Base-by-base conservation (phyloP, 1,140 invertebrate genomes). In the Drosophila santomea region DNA sequence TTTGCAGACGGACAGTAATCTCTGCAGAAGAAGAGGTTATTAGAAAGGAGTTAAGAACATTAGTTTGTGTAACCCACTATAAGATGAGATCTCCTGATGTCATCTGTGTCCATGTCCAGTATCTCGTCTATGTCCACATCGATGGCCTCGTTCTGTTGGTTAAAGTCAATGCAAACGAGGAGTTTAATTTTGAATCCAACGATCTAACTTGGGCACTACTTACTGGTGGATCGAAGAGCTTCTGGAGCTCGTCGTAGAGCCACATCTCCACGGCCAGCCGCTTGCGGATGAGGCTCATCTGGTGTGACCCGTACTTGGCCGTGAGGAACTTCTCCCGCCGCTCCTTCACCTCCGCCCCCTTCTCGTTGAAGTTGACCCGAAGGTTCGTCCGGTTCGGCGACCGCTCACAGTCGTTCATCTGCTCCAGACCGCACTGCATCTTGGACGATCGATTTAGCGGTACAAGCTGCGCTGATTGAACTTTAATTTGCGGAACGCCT, bases 261-360 rank as follows among this genome's bases (percentile, higher is more conserved):
- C 98, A 99, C 97, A 99, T 98, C 93, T 99, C 98, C 10, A 99
- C 98, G 11, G 96, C 96, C 61, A 99, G 94, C 91, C 98, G 94
- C 93, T 99, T 99, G 76, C 98, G 95, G 85, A 99, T 99, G 69
- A 99, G 95, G 84, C 96, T 97, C 98, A 99, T 99, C 94, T 99
- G 98, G 94, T 99, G 98, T 73, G 96, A 96, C 59, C 98, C 98
- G 91, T 99, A 99, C 93, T 99, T 99, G 69, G 98, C 98, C 36
- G 98, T 99, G 67, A 99, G 95, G 93, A 98, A 99, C 93, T 98
- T 98, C 93, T 98, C 97, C 38, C 97, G 93, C 17, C 96, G 95
- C 92, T 97, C 96, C 92, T 97, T 97, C 20, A 97, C 95, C 93
- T 96, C 94, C 78, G 95, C 94, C 25, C 96, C 96, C 92, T 97